Evolutionary conservation across 2,797 vertebrate genomes (phyloP), one percentile per base, ranked within the genome.

Genomic region (Fistularia commersonii): DNA sequence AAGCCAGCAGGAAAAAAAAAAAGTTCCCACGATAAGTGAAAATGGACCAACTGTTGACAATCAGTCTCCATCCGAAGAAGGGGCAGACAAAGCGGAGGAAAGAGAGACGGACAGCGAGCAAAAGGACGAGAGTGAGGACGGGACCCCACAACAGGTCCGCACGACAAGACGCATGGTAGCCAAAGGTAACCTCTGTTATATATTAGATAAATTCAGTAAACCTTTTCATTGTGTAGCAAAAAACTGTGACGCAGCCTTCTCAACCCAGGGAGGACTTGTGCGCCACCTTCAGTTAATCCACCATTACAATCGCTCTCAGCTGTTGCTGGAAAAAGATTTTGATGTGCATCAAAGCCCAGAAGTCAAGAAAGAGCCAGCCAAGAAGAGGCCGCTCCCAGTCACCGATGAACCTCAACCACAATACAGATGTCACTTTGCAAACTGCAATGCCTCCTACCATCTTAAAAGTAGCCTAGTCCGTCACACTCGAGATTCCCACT

Each of bases 201-300:
- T 97, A 72, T 78, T 96, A 56, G 91, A 92, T 72, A 95, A 94
- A 52, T 97, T 96, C 74, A 95, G 95, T 76, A 98, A 98, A 81
- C 94, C 93, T 32, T 98, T 95, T 88, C 93, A 94, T 65, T 99
- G 97, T 72, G 93, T 98, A 42, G 94, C 94, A 67, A 95, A 96
- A 85, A 92, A 92, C 62, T 99, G 97, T 67, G 92, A 88, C 37
- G 91, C 95, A 0, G 94, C 93, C 6, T 99, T 98, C 78, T 93
- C 92, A 38, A 95, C 92, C 64, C 93, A 97, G 70, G 94, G 91
- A 59, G 92, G 93, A 49, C 90, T 99, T 64, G 93, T 97, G 57
- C 94, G 93, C 51, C 97, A 99, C 78, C 90, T 98, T 1, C 91
- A 95, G 72, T 85, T 91, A 8, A 90, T 95, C 8, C 97, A 99